Conservation (phyloP, 2,888 invertebrate species). For the Sarcophaga rosellei region DNA sequence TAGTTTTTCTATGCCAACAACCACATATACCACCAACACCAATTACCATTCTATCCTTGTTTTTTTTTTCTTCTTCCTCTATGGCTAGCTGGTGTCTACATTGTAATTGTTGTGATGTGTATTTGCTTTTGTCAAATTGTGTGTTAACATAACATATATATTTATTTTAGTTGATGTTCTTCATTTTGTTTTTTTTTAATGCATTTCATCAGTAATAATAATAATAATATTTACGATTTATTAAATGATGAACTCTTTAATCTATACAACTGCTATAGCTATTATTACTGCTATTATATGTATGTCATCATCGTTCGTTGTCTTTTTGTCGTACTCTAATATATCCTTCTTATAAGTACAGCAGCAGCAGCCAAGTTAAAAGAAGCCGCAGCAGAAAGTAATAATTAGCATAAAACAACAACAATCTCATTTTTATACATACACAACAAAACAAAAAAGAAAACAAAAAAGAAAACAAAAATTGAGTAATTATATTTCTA, state of each 20-base stretch:
- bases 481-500: neutral
- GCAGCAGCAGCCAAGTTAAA: conserved; percentile 14
- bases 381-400: conserved; percentile 40
- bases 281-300: conserved; percentile 13
- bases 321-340: conserved; percentile 17
- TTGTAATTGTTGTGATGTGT: conserved; percentile 37
- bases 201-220: conserved; percentile 1
- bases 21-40: neutral
- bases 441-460: conserved; percentile 13
- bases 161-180: conserved; percentile 15
- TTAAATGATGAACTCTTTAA: neutral
- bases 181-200: neutral
- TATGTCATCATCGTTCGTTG: conserved; percentile 19
- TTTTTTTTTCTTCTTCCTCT: conserved; percentile 1
- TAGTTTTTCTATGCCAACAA: conserved; percentile 33
- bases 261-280: conserved; percentile 14
- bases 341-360: neutral
- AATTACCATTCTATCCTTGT: conserved; percentile 6
- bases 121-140: conserved; percentile 49
- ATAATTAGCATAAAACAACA: conserved; percentile 39
- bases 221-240: conserved; percentile 34
- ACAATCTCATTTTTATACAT: conserved; percentile 48
- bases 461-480: conserved; percentile 17
- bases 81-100: conserved; percentile 24
- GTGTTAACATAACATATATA: conserved; percentile 12